phyloP scores from a whole-genome alignment of 1,140 invertebrate genomes.

The Cyclina sinensis region DNA sequence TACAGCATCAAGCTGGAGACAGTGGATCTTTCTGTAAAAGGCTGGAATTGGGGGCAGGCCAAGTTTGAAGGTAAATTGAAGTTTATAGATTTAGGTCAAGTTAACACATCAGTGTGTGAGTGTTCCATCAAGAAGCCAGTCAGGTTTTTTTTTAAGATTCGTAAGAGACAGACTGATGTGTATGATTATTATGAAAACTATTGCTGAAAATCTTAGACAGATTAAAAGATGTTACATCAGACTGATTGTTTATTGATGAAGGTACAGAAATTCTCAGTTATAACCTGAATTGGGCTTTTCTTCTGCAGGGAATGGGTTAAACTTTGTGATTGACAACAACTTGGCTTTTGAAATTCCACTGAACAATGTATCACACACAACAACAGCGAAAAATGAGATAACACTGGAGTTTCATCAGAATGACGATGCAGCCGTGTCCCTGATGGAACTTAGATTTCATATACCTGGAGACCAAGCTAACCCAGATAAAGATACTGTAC shows the following conservation, averaged over 20 bases:
- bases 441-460: slow-evolving; percentile 99
- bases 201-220: too few species aligned
- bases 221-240: too few species aligned
- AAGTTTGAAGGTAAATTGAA: slow-evolving; percentile 94
- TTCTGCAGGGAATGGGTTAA: slow-evolving; percentile 92
- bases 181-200: too few species aligned
- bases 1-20: slow-evolving; percentile 89
- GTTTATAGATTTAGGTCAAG: too few species aligned
- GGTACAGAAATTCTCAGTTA: too few species aligned
- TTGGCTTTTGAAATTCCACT: slow-evolving; percentile 98
- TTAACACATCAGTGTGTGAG: too few species aligned
- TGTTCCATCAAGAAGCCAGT: too few species aligned
- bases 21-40: slow-evolving; percentile 97
- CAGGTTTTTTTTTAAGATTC: too few species aligned
- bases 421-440: slow-evolving; percentile 98
- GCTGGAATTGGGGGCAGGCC: slow-evolving; percentile 99
- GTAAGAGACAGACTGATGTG: too few species aligned
- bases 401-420: slow-evolving; percentile 99
- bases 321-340: slow-evolving; percentile 96
- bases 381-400: slow-evolving; percentile 99
- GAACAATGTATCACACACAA: slow-evolving; percentile 98
- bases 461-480: slow-evolving; percentile 92
- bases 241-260: too few species aligned
- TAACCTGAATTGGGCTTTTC: too few species aligned
- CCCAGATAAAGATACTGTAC: slow-evolving; percentile 91